Evolutionary conservation across 1,140 invertebrate species (phyloP), one percentile per base, ranked within the genome.

Genomic region (Camponotus pennsylvanicus): DNA sequence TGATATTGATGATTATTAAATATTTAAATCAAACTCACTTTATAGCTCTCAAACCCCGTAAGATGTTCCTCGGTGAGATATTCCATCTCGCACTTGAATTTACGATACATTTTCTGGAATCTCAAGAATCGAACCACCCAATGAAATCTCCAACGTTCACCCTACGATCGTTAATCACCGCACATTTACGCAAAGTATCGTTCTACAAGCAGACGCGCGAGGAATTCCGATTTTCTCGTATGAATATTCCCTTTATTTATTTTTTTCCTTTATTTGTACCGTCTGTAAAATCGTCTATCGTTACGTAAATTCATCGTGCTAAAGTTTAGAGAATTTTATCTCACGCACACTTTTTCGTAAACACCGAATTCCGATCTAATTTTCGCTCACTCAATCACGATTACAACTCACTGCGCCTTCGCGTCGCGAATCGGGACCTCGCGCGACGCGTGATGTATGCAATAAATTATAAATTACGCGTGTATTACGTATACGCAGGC

Each of bases 11-110:
- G 49, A 18, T 0, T 70, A 18, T 32, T 49, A 85, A 71, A 82
- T 71, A 73, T 49, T 32, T 55, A 3, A 85, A 59, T 27, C 2
- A 21, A 37, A 71, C 89, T 95, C 96, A 98, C 98, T 97, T 98
- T 98, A 93, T 99, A 99, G 95, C 97, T 97, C 95, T 98, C 98
- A 95, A 99, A 99, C 64, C 98, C 98, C 92, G 97, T 96, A 61
- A 99, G 96, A 93, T 98, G 97, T 89, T 98, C 97, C 79, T 96
- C 95, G 55, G 96, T 96, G 75, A 99, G 95, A 94, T 99, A 99
- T 93, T 97, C 96, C 73, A 96, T 95, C 93, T 97, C 96, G 86
- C 96, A 92, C 92, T 96, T 95, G 93, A 96, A 94, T 82, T 95
- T 94, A 3, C 61, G 88, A 71, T 87, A 80, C 89, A 90, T 90